A percentile compares a stretch with the other conserved stretches of the same genome.
Evolutionary conservation across 1,140 invertebrate genomes (phyloP).

Genomic region (Aphelenchoides avenae): DNA sequence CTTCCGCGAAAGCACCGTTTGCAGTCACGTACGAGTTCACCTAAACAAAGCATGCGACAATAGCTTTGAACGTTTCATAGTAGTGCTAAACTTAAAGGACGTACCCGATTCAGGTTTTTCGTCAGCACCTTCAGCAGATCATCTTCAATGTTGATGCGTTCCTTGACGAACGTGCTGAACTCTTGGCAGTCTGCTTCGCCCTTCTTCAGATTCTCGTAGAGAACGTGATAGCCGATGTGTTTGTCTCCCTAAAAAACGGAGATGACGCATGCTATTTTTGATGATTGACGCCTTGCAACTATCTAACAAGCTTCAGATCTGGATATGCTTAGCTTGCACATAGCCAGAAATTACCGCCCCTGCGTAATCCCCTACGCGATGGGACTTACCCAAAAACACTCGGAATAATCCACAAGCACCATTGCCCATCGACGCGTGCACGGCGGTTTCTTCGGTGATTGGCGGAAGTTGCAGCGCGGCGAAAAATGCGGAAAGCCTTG

Average conservation of each 20-base stretch:
- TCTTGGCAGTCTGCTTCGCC: conserved; percentile 51
- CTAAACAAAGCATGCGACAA: conserved; percentile 25
- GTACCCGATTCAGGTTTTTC: conserved; percentile 45
- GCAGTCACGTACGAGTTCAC: conserved; percentile 32
- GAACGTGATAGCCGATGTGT: conserved; percentile 53
- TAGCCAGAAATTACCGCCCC: too few species aligned
- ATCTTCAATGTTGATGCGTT: conserved; percentile 48
- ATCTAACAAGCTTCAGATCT: too few species aligned
- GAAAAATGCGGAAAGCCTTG: too few species aligned
- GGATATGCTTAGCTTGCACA: too few species aligned
- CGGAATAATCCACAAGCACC: too few species aligned
- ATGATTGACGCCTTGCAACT: too few species aligned
- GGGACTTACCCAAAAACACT: conserved; percentile 45
- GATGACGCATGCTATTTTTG: too few species aligned
- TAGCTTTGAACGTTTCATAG: conserved; percentile 5
- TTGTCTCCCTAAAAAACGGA: conserved; percentile 47
- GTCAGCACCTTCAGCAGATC: conserved; percentile 44
- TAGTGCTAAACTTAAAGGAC: background rate
- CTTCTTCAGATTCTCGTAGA: conserved; percentile 56
- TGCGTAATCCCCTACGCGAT: too few species aligned
- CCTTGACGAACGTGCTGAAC: conserved; percentile 49
- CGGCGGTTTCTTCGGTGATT: too few species aligned
- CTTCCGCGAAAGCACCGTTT: conserved; percentile 47
- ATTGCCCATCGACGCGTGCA: too few species aligned
- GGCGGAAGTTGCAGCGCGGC: too few species aligned